Evolutionary conservation across 2,113 vertebrate genomes (phyloP).

Genomic region (Mesitornis unicolor): DNA sequence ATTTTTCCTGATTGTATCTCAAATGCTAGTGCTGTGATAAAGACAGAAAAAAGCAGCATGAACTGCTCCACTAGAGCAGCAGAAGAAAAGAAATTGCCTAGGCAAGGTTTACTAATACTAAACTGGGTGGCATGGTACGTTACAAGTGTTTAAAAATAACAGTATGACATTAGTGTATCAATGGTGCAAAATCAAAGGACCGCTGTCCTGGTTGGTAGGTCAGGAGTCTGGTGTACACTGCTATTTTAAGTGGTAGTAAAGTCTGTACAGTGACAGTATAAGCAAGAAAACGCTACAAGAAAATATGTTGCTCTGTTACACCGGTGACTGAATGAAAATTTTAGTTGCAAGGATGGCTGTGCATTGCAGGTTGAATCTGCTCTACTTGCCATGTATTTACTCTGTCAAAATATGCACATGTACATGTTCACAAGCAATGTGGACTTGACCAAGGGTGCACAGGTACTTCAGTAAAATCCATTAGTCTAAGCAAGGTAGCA

Average conservation of each 20-base stretch:
- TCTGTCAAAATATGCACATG: not conserved
- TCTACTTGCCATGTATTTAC: not conserved
- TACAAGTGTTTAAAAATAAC: conserved; percentile 55
- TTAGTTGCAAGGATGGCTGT: not conserved
- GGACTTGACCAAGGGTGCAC: not conserved
- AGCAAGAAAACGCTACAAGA: not conserved
- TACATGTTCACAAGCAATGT: not conserved
- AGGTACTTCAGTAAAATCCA: not conserved
- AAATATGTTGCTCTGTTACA: not conserved
- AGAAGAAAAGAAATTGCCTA: not conserved
- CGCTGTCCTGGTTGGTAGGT: not conserved
- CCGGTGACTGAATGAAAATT: not conserved
- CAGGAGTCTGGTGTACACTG: not conserved
- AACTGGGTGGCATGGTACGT: not conserved
- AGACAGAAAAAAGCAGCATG: not conserved
- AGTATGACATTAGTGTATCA: conserved; percentile 20
- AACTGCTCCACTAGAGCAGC: not conserved
- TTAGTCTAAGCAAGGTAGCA: not conserved
- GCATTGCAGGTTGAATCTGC: not conserved
- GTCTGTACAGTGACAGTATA: not conserved
- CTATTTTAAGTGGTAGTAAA: conserved; percentile 42
- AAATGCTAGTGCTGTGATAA: not conserved
- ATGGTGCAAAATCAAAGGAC: conserved; percentile 41
- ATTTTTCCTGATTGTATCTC: not conserved
- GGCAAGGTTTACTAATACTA: not conserved